A percentile compares a stretch with the other conserved stretches of the same genome.
phyloP scores from a whole-genome alignment of 2,113 vertebrate genomes.

The Meriones unguiculatus region DNA sequence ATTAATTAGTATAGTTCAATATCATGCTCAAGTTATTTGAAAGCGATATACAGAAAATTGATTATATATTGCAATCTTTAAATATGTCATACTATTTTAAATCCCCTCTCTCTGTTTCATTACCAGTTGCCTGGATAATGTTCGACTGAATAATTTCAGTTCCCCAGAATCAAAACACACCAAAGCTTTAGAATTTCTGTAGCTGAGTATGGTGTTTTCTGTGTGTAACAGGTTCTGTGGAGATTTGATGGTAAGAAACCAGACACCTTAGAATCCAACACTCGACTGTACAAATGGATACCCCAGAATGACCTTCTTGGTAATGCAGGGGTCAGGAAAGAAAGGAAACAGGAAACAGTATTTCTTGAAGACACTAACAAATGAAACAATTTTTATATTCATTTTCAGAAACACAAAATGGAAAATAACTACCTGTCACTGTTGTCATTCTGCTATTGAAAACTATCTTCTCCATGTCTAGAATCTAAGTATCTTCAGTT shows the following conservation, averaged over 20 bases:
- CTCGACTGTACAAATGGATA: constrained; percentile 90
- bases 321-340: constrained; percentile 76
- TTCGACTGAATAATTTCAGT: too few relatives aligned
- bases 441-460: not conserved
- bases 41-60: too few relatives aligned
- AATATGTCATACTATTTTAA: too few relatives aligned
- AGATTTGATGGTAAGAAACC: constrained; percentile 88
- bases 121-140: too few relatives aligned
- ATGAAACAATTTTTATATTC: not conserved
- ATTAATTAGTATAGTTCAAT: too few relatives aligned
- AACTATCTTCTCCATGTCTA: not conserved
- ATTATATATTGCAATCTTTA: too few relatives aligned
- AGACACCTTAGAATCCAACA: constrained; percentile 88
- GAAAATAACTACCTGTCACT: not conserved
- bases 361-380: not conserved
- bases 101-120: too few relatives aligned
- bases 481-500: not conserved
- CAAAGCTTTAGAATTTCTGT: too few relatives aligned
- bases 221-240: constrained; percentile 93
- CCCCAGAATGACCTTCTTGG: constrained; percentile 94
- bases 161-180: too few relatives aligned
- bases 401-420: not conserved
- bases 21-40: too few relatives aligned
- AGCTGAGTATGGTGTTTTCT: too few relatives aligned
- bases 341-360: not conserved